phyloP scores from a whole-genome alignment of 2,888 invertebrate genomes.

The Drosophila eohydei region DNA sequence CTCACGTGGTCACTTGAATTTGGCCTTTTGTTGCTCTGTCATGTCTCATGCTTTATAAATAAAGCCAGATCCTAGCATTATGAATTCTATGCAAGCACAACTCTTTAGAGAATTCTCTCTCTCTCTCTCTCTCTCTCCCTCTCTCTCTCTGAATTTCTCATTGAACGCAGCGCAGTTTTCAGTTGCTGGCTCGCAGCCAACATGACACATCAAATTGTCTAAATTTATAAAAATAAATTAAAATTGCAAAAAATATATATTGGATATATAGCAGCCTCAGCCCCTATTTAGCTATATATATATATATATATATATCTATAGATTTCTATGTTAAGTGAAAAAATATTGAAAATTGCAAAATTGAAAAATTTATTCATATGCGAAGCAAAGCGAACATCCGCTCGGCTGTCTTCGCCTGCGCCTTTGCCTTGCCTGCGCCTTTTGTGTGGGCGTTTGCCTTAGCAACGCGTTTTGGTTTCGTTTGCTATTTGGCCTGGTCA shows the following conservation, averaged over 20 bases:
- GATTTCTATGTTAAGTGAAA: not conserved
- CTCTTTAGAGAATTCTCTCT: slow-evolving; percentile 2
- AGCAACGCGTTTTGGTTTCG: slow-evolving; percentile 16
- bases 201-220: slow-evolving; percentile 76
- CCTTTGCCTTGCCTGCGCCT: not conserved
- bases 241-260: slow-evolving; percentile 28
- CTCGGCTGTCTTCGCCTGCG: slow-evolving; percentile 51
- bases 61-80: slow-evolving; percentile 46
- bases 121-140: not conserved
- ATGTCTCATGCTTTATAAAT: slow-evolving; percentile 47
- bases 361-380: slow-evolving; percentile 33
- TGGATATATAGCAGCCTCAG: slow-evolving; percentile 28
- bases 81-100: slow-evolving; percentile 41
- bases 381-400: slow-evolving; percentile 58
- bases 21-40: slow-evolving; percentile 2
- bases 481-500: slow-evolving; percentile 58
- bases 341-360: slow-evolving; percentile 9
- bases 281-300: slow-evolving; percentile 12
- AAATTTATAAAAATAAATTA: slow-evolving; percentile 59
- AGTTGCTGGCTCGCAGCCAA: slow-evolving; percentile 67
- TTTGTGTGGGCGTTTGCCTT: slow-evolving; percentile 55
- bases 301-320: not conserved
- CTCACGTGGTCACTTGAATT: not conserved
- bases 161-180: slow-evolving; percentile 60
- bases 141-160: slow-evolving; percentile 28